Conservation (phyloP, 2,797 vertebrate genomes). For the Ceryle rudis region DNA sequence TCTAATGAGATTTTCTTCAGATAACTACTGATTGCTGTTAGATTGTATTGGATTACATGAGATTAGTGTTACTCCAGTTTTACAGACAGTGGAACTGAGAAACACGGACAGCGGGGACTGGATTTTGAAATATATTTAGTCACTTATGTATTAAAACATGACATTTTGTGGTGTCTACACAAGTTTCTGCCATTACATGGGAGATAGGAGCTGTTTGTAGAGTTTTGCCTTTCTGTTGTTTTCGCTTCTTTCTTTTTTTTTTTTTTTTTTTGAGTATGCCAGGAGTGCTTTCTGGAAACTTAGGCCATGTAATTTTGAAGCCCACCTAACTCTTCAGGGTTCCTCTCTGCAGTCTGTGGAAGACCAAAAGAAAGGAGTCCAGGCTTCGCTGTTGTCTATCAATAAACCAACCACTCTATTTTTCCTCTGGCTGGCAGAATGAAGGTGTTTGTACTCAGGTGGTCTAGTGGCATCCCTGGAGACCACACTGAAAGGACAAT, state of each 20-base stretch:
- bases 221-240: not conserved
- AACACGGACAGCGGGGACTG: not conserved
- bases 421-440: not conserved
- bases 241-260: not conserved
- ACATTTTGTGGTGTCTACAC: not conserved
- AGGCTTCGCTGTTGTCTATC: not conserved
- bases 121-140: not conserved
- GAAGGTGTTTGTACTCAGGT: not conserved
- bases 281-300: not conserved
- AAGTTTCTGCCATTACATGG: not conserved
- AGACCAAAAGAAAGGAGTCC: not conserved
- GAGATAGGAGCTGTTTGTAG: not conserved
- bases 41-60: slow-evolving; percentile 2
- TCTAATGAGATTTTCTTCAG: not conserved
- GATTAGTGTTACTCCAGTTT: not conserved
- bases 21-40: not conserved
- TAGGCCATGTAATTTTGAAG: not conserved
- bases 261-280: not conserved
- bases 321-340: not conserved
- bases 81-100: not conserved
- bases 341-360: not conserved
- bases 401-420: not conserved
- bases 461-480: not conserved
- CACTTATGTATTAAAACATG: not conserved
- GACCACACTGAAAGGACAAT: not conserved